phyloP scores from a whole-genome alignment of 2,113 vertebrate species.

The Grallaria varia region DNA sequence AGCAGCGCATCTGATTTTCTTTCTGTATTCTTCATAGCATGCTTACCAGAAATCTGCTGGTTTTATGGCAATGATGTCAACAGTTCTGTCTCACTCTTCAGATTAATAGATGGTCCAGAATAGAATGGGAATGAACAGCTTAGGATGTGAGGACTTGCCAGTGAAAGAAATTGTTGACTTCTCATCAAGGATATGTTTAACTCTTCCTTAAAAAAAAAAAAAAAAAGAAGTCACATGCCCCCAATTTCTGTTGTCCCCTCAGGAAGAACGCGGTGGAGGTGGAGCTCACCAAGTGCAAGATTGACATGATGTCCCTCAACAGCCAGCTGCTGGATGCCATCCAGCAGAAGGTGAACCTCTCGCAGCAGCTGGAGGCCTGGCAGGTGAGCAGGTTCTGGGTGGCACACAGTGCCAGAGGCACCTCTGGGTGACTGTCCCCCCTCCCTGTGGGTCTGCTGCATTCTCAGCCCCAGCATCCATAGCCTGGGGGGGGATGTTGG shows the following conservation, averaged over 20 bases:
- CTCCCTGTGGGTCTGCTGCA: neutral
- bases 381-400: constrained; percentile 79
- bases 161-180: neutral
- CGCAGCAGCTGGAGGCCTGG: constrained; percentile 99
- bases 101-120: neutral
- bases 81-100: neutral
- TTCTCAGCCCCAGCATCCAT: neutral
- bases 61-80: neutral
- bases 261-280: constrained; percentile 97
- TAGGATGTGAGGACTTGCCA: neutral
- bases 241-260: neutral
- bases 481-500: rapidly evolving
- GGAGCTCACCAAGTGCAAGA: constrained; percentile 94
- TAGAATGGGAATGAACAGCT: neutral
- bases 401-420: neutral
- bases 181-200: neutral
- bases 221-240: neutral
- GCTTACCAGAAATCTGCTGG: neutral
- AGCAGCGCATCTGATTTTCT: neutral
- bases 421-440: neutral
- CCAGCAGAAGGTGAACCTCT: constrained; percentile 98
- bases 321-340: constrained; percentile 96
- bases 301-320: constrained; percentile 97
- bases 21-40: neutral
- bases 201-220: neutral